Conservation (phyloP, 2,113 vertebrate species). For the Toxostoma redivivum region DNA sequence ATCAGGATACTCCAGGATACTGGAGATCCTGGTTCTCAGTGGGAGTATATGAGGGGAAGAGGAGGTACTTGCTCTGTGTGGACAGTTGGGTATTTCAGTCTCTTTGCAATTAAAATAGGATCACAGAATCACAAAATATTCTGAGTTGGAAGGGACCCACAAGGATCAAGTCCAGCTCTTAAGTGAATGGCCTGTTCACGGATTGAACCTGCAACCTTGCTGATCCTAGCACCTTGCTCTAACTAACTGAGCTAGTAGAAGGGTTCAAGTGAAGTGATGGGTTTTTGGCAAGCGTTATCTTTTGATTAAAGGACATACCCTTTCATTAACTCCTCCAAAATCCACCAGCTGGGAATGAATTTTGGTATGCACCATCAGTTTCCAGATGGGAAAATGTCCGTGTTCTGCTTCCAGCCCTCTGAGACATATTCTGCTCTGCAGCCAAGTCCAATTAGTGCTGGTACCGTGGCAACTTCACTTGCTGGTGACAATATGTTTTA, state of each 20-base stretch:
- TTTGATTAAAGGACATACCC: slow-evolving; percentile 12
- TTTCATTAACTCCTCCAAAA: slow-evolving; percentile 24
- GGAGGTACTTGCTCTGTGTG: neutral
- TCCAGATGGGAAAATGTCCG: slow-evolving; percentile 40
- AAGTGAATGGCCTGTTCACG: neutral
- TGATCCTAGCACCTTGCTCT: neutral
- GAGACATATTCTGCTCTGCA: slow-evolving; percentile 22
- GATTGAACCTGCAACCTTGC: neutral
- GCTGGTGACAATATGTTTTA: slow-evolving; percentile 41
- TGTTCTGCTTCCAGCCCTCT: slow-evolving; percentile 48
- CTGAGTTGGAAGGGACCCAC: neutral
- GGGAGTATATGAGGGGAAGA: neutral
- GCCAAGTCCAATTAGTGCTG: slow-evolving; percentile 55
- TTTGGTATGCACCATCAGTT: slow-evolving; percentile 35
- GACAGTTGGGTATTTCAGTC: neutral
- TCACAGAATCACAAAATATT: neutral
- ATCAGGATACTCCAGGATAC: neutral
- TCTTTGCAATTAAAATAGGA: neutral
- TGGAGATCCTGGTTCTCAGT: neutral
- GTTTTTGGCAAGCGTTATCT: neutral
- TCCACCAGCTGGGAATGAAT: slow-evolving; percentile 38
- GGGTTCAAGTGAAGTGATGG: neutral
- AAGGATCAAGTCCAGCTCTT: neutral
- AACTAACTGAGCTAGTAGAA: neutral
- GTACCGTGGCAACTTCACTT: slow-evolving; percentile 8